Evolutionary conservation across 1,140 invertebrate species (phyloP).

Genomic region (Aphis craccivora): DNA sequence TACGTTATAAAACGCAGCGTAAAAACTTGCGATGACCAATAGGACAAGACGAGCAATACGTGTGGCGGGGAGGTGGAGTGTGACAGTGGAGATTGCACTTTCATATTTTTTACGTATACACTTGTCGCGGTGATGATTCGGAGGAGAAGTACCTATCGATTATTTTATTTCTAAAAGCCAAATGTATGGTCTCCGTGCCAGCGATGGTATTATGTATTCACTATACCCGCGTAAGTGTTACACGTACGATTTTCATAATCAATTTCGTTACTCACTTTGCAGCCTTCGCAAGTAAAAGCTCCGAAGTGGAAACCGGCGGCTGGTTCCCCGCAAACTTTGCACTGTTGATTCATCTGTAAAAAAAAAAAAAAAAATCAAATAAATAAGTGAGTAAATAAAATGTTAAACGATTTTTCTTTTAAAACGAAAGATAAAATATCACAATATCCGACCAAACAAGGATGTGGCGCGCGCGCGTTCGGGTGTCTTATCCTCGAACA

Average conservation of each 20-base stretch:
- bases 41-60: background rate
- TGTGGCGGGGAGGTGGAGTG: background rate
- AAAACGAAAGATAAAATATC: background rate
- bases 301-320: conserved; percentile 97
- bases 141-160: too few relatives aligned
- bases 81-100: background rate
- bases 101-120: background rate
- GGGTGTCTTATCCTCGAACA: background rate
- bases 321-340: conserved; percentile 93
- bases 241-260: background rate
- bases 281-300: conserved; percentile 96
- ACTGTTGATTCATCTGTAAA: conserved; percentile 92
- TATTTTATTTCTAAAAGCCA: conserved; percentile 33
- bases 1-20: too few relatives aligned
- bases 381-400: background rate
- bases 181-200: background rate
- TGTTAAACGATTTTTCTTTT: background rate
- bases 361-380: conserved; percentile 62
- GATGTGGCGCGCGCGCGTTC: background rate
- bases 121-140: background rate
- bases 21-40: too few relatives aligned
- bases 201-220: background rate
- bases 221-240: background rate
- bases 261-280: conserved; percentile 77
- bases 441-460: background rate